These are phyloP conservation scores for Charina bottae DNA, from an alignment of 2,113 vertebrate genomes.

Conservation along the genomic window DNA sequence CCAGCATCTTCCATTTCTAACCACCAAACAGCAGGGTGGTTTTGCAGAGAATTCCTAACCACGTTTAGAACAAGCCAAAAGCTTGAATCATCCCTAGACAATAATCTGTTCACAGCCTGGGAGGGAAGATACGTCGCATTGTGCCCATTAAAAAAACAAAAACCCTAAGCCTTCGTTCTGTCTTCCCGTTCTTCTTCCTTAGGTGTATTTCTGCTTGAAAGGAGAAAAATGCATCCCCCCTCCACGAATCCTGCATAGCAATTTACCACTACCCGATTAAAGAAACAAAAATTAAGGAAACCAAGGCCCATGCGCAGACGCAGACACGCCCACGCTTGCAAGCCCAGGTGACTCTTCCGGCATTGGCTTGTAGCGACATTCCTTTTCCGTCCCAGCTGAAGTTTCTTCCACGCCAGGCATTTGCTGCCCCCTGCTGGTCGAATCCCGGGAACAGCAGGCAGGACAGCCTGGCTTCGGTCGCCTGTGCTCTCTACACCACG, in stretches of 20 bases:
- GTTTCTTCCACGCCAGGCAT: background rate
- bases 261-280: background rate
- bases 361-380: background rate
- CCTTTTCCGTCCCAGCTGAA: background rate
- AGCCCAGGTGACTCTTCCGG: background rate
- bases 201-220: background rate
- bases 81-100: background rate
- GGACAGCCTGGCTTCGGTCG: background rate
- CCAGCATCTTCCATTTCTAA: background rate
- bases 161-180: no score
- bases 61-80: background rate
- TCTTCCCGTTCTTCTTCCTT: background rate
- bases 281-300: background rate
- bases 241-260: rapidly evolving
- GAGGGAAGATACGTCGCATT: background rate
- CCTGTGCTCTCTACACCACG: background rate
- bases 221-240: no score
- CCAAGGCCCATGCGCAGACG: background rate
- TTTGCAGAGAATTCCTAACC: background rate
- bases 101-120: background rate
- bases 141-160: background rate
- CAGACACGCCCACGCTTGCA: background rate
- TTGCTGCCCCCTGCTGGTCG: constrained; percentile 43
- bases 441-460: background rate
- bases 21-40: background rate